Conservation (phyloP, 1,140 invertebrate species). For the Trachymyrmex septentrionalis region DNA sequence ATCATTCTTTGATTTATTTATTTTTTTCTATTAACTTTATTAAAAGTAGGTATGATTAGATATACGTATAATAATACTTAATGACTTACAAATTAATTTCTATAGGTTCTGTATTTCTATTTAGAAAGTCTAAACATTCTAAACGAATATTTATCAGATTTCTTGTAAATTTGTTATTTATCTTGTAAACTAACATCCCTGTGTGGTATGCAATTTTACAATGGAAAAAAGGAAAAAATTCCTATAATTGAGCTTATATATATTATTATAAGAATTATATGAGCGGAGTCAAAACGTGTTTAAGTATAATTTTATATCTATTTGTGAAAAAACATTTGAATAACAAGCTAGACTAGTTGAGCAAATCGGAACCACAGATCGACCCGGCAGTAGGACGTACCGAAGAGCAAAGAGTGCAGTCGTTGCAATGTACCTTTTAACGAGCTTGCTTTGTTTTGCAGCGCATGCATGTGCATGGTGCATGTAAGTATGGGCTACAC, state of each 20-base stretch:
- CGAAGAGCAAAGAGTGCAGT: constrained; percentile 82
- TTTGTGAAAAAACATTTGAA: constrained; percentile 76
- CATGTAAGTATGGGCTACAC: constrained; percentile 75
- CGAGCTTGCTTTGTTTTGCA: constrained; percentile 87
- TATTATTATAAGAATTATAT: too few relatives aligned
- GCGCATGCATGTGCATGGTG: constrained; percentile 80
- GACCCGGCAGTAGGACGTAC: constrained; percentile 83
- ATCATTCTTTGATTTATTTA: too few relatives aligned
- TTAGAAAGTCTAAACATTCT: constrained; percentile 1
- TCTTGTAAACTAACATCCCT: background rate
- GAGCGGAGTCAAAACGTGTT: constrained; percentile 75
- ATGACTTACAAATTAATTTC: background rate
- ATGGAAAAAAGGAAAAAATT: constrained; percentile 59
- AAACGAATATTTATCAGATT: background rate
- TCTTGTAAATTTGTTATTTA: background rate
- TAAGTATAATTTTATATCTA: constrained; percentile 76
- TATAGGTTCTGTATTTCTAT: background rate
- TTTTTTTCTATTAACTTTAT: background rate
- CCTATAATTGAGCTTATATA: too few relatives aligned
- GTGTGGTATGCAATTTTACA: constrained; percentile 54
- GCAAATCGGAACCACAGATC: constrained; percentile 55
- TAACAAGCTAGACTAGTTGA: constrained; percentile 51
- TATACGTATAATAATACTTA: background rate
- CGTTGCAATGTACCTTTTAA: constrained; percentile 85
- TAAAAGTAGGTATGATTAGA: background rate